Evolutionary conservation across 2,113 vertebrate species (phyloP).

Genomic region (Dendropsophus ebraccatus): DNA sequence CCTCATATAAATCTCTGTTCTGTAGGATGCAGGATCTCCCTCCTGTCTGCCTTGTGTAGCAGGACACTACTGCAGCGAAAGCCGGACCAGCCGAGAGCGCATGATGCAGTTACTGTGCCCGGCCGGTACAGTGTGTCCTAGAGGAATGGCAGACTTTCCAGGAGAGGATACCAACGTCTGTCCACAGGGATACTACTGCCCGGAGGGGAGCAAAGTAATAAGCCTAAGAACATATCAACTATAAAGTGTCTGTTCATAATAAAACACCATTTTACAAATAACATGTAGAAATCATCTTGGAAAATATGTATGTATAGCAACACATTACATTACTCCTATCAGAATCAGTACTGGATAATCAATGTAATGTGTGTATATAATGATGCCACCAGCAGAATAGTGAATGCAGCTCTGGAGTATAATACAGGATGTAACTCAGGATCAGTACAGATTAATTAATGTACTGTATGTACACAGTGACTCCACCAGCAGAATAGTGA

Average conservation of each 20-base stretch:
- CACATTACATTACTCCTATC: not conserved
- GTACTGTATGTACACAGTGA: too few species aligned
- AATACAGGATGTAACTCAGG: not conserved
- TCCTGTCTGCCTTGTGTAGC: constrained; percentile 77
- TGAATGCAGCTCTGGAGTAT: too few species aligned
- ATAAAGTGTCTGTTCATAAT: not conserved
- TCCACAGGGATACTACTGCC: constrained; percentile 85
- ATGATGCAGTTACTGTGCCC: constrained; percentile 87
- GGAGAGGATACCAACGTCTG: constrained; percentile 77
- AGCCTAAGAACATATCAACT: too few species aligned
- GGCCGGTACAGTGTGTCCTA: constrained; percentile 81
- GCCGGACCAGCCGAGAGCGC: constrained; percentile 80
- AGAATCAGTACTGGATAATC: too few species aligned
- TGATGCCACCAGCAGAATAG: too few species aligned
- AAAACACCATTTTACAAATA: not conserved
- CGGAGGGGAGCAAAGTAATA: constrained; percentile 78
- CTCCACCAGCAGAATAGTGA: too few species aligned
- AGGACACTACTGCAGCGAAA: constrained; percentile 83
- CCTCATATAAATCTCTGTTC: not conserved
- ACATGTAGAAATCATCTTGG: not conserved
- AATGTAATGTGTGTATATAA: too few species aligned
- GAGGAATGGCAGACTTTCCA: constrained; percentile 78
- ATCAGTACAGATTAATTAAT: too few species aligned
- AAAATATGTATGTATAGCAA: too few species aligned
- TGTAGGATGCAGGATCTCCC: constrained; percentile 77